Evolutionary conservation across 1,140 invertebrate genomes (phyloP), one percentile per base, ranked within the genome.

Genomic region (Brachionus rotundiformis): DNA sequence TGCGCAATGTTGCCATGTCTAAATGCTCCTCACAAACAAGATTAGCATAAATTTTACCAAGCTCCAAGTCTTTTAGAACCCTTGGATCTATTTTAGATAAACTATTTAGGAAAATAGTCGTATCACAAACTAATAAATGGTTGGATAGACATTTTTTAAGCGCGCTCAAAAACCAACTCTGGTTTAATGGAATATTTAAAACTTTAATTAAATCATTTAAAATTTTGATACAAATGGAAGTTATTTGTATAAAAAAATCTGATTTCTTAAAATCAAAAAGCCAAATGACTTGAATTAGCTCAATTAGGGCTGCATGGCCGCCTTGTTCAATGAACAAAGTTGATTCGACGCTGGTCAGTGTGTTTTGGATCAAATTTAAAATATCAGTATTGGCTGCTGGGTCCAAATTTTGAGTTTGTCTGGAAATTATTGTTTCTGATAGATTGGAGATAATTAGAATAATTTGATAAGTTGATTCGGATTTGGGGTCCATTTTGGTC

Each of bases 251-350:
- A n/a, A 39, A 36, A 23, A 16, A 33, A 8, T 36, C 65, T 16
- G 16, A 6, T n/a, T 36, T 71, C 19, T 16, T 33, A 23, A 44
- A 44, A 10, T 73, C 23, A 2, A 73, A 73, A 73, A 13, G 41
- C 36, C 36, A 44, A n/a, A 73, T 41, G n/a, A 73, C 10, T 73
- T 73, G 36, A 3, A 73, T 25, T 73, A 73, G 44, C 44, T 73
- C 68, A 73, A 10, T 25, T 31, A 73, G 19, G 10, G 68, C 16
- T 4, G 16, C 19, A 23, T 44, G n/a, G 11, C 63, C 63, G 33
- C 63, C 63, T 19, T 36, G 63, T 36, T 68, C 31, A 0, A 36
- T 68, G 31, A 68, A 36, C 1, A 36, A 6, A 33, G 16, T 19
- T 36, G 33, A 6, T 33, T 71, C 65, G 8, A 73, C 44, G 8